Evolutionary conservation across 2,888 invertebrate species (phyloP), one percentile per base, ranked within the genome.

Genomic region (Epicampocera succincta): DNA sequence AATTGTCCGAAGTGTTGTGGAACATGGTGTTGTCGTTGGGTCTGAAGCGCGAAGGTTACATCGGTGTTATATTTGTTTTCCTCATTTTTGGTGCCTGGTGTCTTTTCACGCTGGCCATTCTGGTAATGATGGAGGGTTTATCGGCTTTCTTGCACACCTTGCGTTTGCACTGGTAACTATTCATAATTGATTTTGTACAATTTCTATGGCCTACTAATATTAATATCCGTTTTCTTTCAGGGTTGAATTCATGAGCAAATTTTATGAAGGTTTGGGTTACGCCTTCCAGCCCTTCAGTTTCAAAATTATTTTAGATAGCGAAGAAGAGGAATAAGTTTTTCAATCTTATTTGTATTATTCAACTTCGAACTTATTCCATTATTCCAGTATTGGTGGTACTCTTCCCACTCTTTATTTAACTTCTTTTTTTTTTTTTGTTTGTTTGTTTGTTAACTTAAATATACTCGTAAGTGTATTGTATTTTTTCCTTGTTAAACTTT

Each of bases 81-180:
- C 91, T 95, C 40, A 94, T 98, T 52, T 99, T 99, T 92, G 95
- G 94, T 84, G 94, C 95, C 88, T 99, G 99, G 98, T 95, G 96
- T 76, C 93, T 94, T 65, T 94, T 99, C 85, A 99, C 99, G 0
- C 93, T 99, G 65, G 96, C 96, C 87, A 98, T 99, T 90, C 94
- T 99, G 84, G 96, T 99, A 84, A 94, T 99, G 90, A 99, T 99
- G 99, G 99, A 99, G 92, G 99, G 99, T 1, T 93, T 99, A n/a
- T 99, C 99, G 15, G 99, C 99, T 56, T 99, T 99, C 93, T 93
- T 99, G 86, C 99, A 99, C 91, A 99, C 99, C 0, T 93, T 99
- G 87, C 97, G 99, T 93, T 93, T 99, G 88, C 99, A 99, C 92
- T 99, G 99, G 98, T 97, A 90, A 90, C 81, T 60, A 40, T n/a